A percentile compares a stretch with the other conserved stretches of the same genome.
Conservation (phyloP, 2,888 invertebrate species). For the Anticlea derivata region DNA sequence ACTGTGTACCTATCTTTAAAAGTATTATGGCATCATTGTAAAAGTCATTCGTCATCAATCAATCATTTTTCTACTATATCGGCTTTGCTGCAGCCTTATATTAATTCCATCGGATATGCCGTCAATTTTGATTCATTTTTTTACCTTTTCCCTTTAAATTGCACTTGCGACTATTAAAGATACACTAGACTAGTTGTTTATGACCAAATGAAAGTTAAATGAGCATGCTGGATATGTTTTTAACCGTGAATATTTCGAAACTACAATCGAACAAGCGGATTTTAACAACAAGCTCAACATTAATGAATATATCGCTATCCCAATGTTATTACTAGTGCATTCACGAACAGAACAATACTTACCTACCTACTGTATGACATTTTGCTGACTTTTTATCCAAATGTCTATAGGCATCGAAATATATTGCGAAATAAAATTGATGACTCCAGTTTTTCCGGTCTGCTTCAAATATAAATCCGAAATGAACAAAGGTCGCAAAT, state of each 20-base stretch:
- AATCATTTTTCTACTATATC: too few relatives aligned
- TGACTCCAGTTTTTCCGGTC: slow-evolving; percentile 46
- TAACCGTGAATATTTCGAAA: neutral
- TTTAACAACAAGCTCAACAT: slow-evolving; percentile 28
- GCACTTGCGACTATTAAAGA: too few relatives aligned
- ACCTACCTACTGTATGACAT: slow-evolving; percentile 33
- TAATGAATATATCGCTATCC: slow-evolving; percentile 29
- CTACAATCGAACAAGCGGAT: slow-evolving; percentile 15
- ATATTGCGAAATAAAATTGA: slow-evolving; percentile 42
- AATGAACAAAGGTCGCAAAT: slow-evolving; percentile 38
- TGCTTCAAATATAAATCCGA: slow-evolving; percentile 49
- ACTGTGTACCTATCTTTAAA: too few relatives aligned
- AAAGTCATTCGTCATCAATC: too few relatives aligned
- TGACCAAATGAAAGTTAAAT: too few relatives aligned
- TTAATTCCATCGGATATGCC: too few relatives aligned
- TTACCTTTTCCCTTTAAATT: too few relatives aligned
- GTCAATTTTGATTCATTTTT: too few relatives aligned
- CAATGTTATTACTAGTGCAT: slow-evolving; percentile 27
- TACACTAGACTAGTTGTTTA: too few relatives aligned
- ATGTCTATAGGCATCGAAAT: slow-evolving; percentile 28
- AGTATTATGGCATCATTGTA: too few relatives aligned
- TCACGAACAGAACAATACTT: slow-evolving; percentile 35
- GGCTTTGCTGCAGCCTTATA: too few relatives aligned
- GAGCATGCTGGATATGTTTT: too few relatives aligned
- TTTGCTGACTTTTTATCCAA: slow-evolving; percentile 34